A percentile compares a stretch with the other conserved stretches of the same genome.
These are phyloP conservation scores for Clamator glandarius DNA, from an alignment of 2,797 vertebrate species.

Conservation along the genomic window DNA sequence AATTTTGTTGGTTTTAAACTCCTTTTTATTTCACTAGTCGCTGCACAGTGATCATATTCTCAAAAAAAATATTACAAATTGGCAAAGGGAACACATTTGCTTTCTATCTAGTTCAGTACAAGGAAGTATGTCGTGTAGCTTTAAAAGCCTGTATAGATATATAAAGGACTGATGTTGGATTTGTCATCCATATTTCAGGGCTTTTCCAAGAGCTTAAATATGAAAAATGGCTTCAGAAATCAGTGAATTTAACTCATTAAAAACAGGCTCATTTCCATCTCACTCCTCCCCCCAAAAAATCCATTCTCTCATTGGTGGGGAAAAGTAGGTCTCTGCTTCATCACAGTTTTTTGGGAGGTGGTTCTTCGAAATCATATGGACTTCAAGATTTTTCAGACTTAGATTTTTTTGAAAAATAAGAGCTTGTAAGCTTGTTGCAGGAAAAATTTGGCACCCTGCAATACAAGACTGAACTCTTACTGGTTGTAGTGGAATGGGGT, in stretches of 20 bases:
- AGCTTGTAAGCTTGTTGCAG: neutral
- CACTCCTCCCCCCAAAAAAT: fast-evolving
- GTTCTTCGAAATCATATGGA: neutral
- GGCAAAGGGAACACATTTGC: neutral
- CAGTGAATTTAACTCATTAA: neutral
- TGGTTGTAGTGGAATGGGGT: neutral
- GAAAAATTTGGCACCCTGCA: neutral
- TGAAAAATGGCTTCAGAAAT: neutral
- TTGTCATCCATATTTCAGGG: neutral
- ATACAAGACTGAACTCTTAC: neutral
- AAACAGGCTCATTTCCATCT: neutral
- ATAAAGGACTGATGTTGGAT: neutral
- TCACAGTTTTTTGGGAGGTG: neutral
- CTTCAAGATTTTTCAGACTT: neutral
- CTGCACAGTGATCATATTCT: neutral
- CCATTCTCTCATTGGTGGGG: neutral
- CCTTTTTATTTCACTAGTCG: neutral
- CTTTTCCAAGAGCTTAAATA: neutral
- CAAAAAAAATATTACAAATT: neutral
- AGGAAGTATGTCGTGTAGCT: neutral
- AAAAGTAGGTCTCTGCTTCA: neutral
- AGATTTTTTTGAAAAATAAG: neutral
- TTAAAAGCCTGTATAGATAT: neutral
- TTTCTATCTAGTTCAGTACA: neutral
- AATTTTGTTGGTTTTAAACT: neutral